Percentiles rank a stretch among this genome's conserved stretches.
These are phyloP conservation scores for Columba janthina DNA, from an alignment of 2,113 vertebrate species.

Conservation along the genomic window DNA sequence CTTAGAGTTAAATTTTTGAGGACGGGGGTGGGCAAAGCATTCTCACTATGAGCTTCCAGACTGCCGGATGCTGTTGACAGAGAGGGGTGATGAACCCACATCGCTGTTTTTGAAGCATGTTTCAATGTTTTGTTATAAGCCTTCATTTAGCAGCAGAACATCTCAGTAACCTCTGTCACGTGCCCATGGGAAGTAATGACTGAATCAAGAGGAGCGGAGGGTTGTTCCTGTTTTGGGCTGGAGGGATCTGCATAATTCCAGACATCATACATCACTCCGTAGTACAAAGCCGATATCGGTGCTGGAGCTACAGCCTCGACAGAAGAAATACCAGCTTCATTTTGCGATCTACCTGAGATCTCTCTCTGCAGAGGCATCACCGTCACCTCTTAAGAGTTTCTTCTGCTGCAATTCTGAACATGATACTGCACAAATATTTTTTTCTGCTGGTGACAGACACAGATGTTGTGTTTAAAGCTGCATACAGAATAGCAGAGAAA, in stretches of 20 bases:
- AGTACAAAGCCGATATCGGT: not conserved
- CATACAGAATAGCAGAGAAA: not conserved
- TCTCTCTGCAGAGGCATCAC: not conserved
- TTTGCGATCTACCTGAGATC: not conserved
- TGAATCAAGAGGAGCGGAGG: not conserved
- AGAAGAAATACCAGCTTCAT: not conserved
- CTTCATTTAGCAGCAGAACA: not conserved
- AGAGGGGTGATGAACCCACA: not conserved
- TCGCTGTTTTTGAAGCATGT: not conserved
- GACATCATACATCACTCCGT: not conserved
- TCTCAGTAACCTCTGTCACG: not conserved
- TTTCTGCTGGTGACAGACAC: not conserved
- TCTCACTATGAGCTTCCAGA: not conserved
- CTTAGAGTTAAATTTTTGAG: conserved; percentile 5
- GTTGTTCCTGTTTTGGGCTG: not conserved
- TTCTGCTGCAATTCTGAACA: not conserved
- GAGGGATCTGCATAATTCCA: not conserved
- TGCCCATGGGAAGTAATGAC: not conserved
- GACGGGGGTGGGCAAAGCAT: not conserved
- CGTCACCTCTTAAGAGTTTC: not conserved
- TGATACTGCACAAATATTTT: not conserved
- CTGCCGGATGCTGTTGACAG: not conserved
- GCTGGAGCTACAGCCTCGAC: not conserved
- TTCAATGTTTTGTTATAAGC: not conserved
- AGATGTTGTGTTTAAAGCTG: not conserved